Conservation (phyloP, 2,888 invertebrate species). For the Tetropium fuscum region DNA sequence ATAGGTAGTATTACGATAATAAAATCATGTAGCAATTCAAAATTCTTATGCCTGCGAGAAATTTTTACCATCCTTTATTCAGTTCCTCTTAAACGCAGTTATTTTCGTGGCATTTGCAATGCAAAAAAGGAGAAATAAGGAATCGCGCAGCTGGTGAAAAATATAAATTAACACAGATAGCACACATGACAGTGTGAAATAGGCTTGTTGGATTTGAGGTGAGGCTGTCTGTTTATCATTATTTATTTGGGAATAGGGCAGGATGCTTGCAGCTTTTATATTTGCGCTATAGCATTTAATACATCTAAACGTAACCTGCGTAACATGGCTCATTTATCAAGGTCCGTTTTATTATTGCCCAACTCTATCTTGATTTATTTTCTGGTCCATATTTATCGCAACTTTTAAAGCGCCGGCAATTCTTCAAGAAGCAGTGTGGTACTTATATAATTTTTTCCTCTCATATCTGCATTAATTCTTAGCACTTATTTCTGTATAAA, state of each 20-base stretch:
- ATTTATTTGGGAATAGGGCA: slow-evolving; percentile 36
- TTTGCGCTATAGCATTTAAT: slow-evolving; percentile 37
- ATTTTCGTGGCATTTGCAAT: too few relatives aligned
- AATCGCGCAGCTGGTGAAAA: too few relatives aligned
- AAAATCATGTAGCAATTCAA: too few relatives aligned
- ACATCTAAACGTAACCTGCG: slow-evolving; percentile 27
- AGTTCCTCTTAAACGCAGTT: too few relatives aligned
- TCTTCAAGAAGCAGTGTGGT: too few relatives aligned
- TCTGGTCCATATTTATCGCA: slow-evolving; percentile 40
- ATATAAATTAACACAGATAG: slow-evolving; percentile 34
- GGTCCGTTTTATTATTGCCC: slow-evolving; percentile 38
- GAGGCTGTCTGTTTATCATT: slow-evolving; percentile 37
- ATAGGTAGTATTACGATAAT: too few relatives aligned
- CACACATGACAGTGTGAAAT: slow-evolving; percentile 31
- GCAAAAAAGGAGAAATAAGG: too few relatives aligned
- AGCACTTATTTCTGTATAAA: too few relatives aligned
- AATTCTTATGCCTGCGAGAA: too few relatives aligned
- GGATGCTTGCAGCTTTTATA: slow-evolving; percentile 31
- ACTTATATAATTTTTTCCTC: too few relatives aligned
- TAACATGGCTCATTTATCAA: slow-evolving; percentile 40
- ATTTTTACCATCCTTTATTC: too few relatives aligned
- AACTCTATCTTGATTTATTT: slow-evolving; percentile 42
- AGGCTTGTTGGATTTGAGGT: slow-evolving; percentile 27
- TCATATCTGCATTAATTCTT: too few relatives aligned
- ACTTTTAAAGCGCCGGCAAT: slow-evolving; percentile 16